These are phyloP conservation scores for Dolichopus griseipennis DNA, from an alignment of 2,888 invertebrate genomes.

Conservation along the genomic window DNA sequence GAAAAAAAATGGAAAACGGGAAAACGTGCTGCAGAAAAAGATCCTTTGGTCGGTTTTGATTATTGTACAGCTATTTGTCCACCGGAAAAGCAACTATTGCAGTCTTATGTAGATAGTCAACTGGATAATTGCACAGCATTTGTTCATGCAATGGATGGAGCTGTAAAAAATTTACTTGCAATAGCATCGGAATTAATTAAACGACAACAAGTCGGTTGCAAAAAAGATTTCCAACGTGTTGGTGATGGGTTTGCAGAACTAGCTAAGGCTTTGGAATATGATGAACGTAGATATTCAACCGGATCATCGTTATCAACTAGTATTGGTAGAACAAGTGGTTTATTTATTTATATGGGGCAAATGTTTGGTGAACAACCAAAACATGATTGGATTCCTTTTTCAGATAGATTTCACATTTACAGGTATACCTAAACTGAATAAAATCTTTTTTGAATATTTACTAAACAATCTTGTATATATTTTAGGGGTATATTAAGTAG, in stretches of 20 bases:
- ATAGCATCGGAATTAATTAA: constrained; percentile 80
- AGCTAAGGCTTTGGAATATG: constrained; percentile 73
- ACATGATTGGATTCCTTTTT: constrained; percentile 81
- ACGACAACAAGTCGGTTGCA: constrained; percentile 57
- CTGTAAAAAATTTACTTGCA: constrained; percentile 72
- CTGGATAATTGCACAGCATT: constrained; percentile 77
- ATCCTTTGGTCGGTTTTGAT: constrained; percentile 79
- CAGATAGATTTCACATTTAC: constrained; percentile 87
- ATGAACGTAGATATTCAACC: constrained; percentile 54
- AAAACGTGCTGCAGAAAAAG: constrained; percentile 90
- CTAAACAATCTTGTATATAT: not conserved
- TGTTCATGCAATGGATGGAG: constrained; percentile 75
- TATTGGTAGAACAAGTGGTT: constrained; percentile 76
- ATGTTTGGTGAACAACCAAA: constrained; percentile 86
- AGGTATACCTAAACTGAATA: constrained; percentile 37
- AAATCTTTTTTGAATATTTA: no score
- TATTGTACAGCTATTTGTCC: constrained; percentile 84
- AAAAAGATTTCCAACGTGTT: constrained; percentile 79
- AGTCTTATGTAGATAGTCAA: constrained; percentile 67
- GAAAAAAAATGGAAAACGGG: constrained; percentile 97
- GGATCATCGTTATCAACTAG: constrained; percentile 67
- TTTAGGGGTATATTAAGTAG: constrained; percentile 72
- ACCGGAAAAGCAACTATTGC: constrained; percentile 67
- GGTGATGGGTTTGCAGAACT: constrained; percentile 78
- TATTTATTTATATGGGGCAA: constrained; percentile 81